Evolutionary conservation across 2,888 invertebrate genomes (phyloP).

Genomic region (Elgonia sp.): DNA sequence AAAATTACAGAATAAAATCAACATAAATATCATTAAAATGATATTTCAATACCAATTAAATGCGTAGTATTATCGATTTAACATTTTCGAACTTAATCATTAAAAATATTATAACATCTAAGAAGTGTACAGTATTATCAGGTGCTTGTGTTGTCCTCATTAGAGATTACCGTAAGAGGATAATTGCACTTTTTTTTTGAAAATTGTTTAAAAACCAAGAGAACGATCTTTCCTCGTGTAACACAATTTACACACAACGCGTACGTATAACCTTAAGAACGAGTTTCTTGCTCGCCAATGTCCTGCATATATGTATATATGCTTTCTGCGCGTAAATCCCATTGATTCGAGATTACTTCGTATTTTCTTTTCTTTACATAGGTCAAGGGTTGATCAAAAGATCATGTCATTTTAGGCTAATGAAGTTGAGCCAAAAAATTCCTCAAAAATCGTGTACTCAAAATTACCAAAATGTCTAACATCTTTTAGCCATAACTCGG

Average conservation of each 20-base stretch:
- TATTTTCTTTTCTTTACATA: constrained; percentile 77
- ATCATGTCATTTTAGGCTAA: constrained; percentile 79
- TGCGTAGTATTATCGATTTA: constrained; percentile 6
- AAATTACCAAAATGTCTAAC: no score
- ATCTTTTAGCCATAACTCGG: no score
- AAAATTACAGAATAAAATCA: no score
- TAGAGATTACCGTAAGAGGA: constrained; percentile 63
- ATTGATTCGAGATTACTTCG: constrained; percentile 74
- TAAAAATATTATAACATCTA: constrained; percentile 16
- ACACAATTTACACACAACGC: constrained; percentile 76
- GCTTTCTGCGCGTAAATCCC: constrained; percentile 71
- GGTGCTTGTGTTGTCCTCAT: constrained; percentile 55
- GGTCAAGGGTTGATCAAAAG: constrained; percentile 80
- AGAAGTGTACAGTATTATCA: constrained; percentile 35
- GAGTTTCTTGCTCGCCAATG: constrained; percentile 77
- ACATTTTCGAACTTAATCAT: constrained; percentile 4
- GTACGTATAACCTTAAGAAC: constrained; percentile 79
- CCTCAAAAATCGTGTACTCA: no score
- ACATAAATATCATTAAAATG: background rate
- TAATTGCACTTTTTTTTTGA: constrained; percentile 47
- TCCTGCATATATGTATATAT: constrained; percentile 68
- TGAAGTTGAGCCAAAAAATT: no score
- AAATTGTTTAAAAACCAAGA: constrained; percentile 75
- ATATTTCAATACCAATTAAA: constrained; percentile 15
- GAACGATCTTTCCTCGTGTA: constrained; percentile 77